Base-by-base conservation (phyloP, 2,113 vertebrate species). In the Pteruthius melanotis region DNA sequence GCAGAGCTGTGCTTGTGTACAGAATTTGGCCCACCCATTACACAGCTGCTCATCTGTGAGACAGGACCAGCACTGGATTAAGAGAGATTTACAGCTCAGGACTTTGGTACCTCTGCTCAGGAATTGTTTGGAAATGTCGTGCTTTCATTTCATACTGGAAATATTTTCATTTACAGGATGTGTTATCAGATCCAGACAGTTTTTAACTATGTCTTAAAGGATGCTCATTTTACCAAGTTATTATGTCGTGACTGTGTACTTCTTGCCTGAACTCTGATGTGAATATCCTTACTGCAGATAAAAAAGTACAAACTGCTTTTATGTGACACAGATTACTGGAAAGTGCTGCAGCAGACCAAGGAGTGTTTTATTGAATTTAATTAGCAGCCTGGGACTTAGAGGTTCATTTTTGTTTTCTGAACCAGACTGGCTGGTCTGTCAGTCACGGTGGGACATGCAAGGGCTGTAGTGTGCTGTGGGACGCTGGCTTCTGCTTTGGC, bases 31-130 rank as follows among this genome's bases (percentile, higher is more conserved):
- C 28, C 10, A 5, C 28, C 5, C 27, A 3, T 61, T 72, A 20
- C 9, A 16, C 0, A 2, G 66, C 71, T 69, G 42, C 56, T 84
- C 13, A 45, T 59, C n/a, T 24, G 2, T 0, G 0, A 63, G 28
- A 52, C 40, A 39, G 37, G 13, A 80, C 13, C 1, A 3, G 42
- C 31, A 8, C 0, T 49, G 50, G 22, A 45, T 49, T 69, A 52
- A 68, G 23, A 60, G 45, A 71, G 18, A 80, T 64, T 69, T 77
- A 31, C 17, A 64, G 20, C 24, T 83, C 45, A 61, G 71, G 17
- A 27, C 39, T 60, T 33, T 39, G 31, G 15, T 49, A 68, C 18
- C 26, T 90, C 40, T 57, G 52, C 7, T 65, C n/a, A 44, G 59
- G 33, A 92, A 19, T 40, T 57, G 37, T 35, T 83, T 8, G 7